Conservation (phyloP, 2,797 vertebrate species). For the Corythornis leucogaster region DNA sequence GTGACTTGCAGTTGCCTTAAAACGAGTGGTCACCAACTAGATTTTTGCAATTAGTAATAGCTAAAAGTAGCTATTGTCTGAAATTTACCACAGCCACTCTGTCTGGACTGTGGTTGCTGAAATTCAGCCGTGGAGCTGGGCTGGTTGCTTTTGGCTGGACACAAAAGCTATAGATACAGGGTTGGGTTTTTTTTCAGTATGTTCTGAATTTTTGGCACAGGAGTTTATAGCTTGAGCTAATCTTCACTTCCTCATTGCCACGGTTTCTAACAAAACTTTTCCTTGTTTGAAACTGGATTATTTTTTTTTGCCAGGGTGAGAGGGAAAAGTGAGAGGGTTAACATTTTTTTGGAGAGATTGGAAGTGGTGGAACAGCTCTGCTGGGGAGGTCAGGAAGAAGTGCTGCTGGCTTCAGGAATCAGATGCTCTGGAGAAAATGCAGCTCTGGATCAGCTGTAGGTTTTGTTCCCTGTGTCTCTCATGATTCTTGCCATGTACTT, state of each 20-base stretch:
- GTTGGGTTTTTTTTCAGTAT: background rate
- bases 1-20: background rate
- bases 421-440: background rate
- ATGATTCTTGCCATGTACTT: background rate
- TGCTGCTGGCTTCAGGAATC: background rate
- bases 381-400: background rate
- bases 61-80: conserved; percentile 3
- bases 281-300: background rate
- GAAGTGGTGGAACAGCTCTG: background rate
- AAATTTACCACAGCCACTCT: background rate
- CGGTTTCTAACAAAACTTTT: background rate
- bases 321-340: background rate
- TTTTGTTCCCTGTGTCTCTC: background rate
- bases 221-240: background rate
- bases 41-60: background rate
- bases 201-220: conserved; percentile 5
- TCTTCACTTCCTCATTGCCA: background rate
- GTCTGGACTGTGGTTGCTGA: conserved; percentile 14
- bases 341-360: background rate
- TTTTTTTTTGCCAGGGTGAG: background rate
- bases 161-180: background rate
- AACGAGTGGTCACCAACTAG: background rate
- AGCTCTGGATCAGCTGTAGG: background rate
- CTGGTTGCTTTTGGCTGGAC: conserved; percentile 5
- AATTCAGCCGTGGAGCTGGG: background rate